These are phyloP conservation scores for Malthinus flaveolus DNA, from an alignment of 2,888 invertebrate species.

Conservation along the genomic window DNA sequence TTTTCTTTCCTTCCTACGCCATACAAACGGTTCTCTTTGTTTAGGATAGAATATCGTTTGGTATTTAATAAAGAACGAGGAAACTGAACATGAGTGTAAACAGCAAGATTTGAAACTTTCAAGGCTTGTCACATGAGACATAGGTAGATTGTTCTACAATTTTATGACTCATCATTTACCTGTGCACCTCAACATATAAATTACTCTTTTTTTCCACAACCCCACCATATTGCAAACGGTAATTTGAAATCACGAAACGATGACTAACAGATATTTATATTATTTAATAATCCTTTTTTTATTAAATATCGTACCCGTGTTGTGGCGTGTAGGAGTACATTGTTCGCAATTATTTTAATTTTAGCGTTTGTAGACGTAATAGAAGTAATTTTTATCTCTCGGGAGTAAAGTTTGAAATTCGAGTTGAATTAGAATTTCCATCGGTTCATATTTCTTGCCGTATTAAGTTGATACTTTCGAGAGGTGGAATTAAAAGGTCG, in stretches of 20 bases:
- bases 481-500: slow-evolving; percentile 8
- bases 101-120: background rate
- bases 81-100: too few relatives aligned
- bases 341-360: too few relatives aligned
- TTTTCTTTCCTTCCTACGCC: too few relatives aligned
- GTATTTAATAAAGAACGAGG: too few relatives aligned
- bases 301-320: too few relatives aligned
- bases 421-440: slow-evolving; percentile 4
- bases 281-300: slow-evolving; percentile 8
- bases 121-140: slow-evolving; percentile 3
- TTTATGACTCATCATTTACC: slow-evolving; percentile 10
- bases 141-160: background rate
- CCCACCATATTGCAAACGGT: slow-evolving; percentile 8
- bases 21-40: too few relatives aligned
- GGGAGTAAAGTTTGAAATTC: background rate
- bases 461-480: background rate
- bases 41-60: too few relatives aligned
- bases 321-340: too few relatives aligned
- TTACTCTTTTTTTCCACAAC: slow-evolving; percentile 5
- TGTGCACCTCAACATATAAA: slow-evolving; percentile 8
- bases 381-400: slow-evolving; percentile 1
- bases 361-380: background rate
- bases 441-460: slow-evolving; percentile 8
- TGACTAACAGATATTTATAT: slow-evolving; percentile 12
- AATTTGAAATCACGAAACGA: slow-evolving; percentile 6